These are phyloP conservation scores for Geodia barretti DNA, from an alignment of 37 sponge, comb jelly and placozoan genomes.

Conservation along the genomic window DNA sequence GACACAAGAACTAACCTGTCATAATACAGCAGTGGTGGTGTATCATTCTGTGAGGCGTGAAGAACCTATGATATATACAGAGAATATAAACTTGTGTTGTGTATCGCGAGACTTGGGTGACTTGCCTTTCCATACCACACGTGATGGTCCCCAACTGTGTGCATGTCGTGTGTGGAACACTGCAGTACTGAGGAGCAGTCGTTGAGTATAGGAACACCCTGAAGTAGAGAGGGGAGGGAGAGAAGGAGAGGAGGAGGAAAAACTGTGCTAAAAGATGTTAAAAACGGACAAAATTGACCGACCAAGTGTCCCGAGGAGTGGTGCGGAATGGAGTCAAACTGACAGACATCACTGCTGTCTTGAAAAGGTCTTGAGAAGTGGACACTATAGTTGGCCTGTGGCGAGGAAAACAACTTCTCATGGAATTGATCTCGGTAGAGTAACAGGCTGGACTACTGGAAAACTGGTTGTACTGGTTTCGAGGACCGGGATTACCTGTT, in stretches of 20 bases:
- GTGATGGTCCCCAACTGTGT: constrained; percentile 31
- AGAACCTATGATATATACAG: background rate
- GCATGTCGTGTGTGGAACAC: constrained; percentile 15
- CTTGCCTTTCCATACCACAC: constrained; percentile 43
- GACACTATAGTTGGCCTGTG: constrained; percentile 11
- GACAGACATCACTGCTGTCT: background rate
- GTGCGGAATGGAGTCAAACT: constrained; percentile 23
- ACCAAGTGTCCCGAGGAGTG: background rate
- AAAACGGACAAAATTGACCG: background rate
- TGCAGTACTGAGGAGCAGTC: constrained; percentile 14
- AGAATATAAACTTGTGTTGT: no score
- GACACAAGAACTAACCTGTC: constrained; percentile 3
- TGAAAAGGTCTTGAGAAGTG: constrained; percentile 11
- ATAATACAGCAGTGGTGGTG: constrained; percentile 34
- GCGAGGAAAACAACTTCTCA: background rate
- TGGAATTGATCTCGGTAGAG: background rate
- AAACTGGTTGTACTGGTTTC: background rate
- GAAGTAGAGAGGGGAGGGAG: background rate
- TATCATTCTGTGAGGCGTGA: background rate
- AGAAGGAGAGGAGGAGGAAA: background rate
- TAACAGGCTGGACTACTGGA: background rate
- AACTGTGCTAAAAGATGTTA: background rate
- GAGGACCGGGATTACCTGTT: constrained; percentile 13
- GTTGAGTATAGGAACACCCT: background rate
- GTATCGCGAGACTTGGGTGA: background rate